Evolutionary conservation across 2,888 invertebrate genomes (phyloP).

Genomic region (Andrena chrysosceles): DNA sequence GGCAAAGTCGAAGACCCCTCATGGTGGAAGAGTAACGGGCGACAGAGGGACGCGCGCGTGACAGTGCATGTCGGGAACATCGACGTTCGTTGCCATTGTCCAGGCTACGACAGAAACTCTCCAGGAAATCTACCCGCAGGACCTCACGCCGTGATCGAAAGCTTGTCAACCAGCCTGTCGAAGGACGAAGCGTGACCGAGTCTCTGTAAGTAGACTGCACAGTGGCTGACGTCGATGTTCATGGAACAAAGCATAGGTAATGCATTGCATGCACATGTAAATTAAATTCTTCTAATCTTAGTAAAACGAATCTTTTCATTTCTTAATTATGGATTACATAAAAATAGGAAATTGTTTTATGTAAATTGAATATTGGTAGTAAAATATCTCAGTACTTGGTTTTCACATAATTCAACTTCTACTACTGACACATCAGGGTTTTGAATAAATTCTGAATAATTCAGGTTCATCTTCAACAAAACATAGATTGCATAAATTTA

Average conservation of each 20-base stretch:
- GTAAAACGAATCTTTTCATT: not conserved
- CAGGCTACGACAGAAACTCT: constrained; percentile 69
- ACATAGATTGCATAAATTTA: too few species aligned
- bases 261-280: not conserved
- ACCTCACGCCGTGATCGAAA: constrained; percentile 80
- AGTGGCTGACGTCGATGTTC: constrained; percentile 10
- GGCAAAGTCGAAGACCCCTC: constrained; percentile 69
- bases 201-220: constrained; percentile 24
- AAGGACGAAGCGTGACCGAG: constrained; percentile 54
- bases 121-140: constrained; percentile 76
- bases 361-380: too few species aligned
- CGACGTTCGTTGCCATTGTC: constrained; percentile 76
- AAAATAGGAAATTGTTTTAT: too few species aligned
- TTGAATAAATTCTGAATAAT: too few species aligned
- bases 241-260: not conserved
- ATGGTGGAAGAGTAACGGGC: constrained; percentile 75
- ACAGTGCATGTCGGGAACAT: constrained; percentile 75
- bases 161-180: constrained; percentile 75
- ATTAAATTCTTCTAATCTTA: not conserved
- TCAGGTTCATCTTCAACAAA: too few species aligned
- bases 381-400: too few species aligned
- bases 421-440: too few species aligned
- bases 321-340: not conserved
- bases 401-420: too few species aligned
- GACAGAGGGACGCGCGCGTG: constrained; percentile 79